Evolutionary conservation across 2,797 vertebrate species (phyloP), one percentile per base, ranked within the genome.

Genomic region (Tarsius wallacei): DNA sequence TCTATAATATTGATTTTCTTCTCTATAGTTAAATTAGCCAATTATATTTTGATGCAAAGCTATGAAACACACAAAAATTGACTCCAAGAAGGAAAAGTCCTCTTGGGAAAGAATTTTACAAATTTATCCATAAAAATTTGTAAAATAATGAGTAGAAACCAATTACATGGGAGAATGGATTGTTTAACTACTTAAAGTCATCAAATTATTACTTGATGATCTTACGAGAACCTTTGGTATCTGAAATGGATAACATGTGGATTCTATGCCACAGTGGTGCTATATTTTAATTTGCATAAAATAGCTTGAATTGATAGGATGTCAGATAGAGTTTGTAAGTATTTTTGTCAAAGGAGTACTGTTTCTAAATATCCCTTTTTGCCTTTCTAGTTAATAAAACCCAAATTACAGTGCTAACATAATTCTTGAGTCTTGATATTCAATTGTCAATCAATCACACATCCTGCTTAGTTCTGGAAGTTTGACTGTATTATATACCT

Each of bases 311-410:
- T 73, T 91, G 66, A 55, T 55, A 91, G 63, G 31, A 19, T 76
- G 16, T 88, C 47, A 93, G 24, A 51, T 87, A 92, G 49, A 89
- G 28, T 71, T 88, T 66, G 73, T 82, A 74, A 88, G n/a, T 16
- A 51, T 81, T 77, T 80, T 70, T 87, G 19, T 70, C 47, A 96
- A 77, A 17, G 47, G 24, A 53, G 7, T 73, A 88, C 7, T 82
- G 68, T 42, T 85, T 95, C 26, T 70, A 90, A 81, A 68, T 93
- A 53, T 66, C 26, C 68, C 9, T 28, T 93, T 97, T 91, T 85
- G 28, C 12, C 33, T 93, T 94, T 57, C 7, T 91, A 42, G 31
- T 24, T 95, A 77, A 81, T 91, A 86, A 82, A 90, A 73, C 19
- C 26, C 47, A 70, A 84, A 87, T 92, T 80, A 77, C 0, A 73